These are phyloP conservation scores for Caenorhabditis parvicauda DNA, from an alignment of 2,888 invertebrate genomes.

Conservation along the genomic window DNA sequence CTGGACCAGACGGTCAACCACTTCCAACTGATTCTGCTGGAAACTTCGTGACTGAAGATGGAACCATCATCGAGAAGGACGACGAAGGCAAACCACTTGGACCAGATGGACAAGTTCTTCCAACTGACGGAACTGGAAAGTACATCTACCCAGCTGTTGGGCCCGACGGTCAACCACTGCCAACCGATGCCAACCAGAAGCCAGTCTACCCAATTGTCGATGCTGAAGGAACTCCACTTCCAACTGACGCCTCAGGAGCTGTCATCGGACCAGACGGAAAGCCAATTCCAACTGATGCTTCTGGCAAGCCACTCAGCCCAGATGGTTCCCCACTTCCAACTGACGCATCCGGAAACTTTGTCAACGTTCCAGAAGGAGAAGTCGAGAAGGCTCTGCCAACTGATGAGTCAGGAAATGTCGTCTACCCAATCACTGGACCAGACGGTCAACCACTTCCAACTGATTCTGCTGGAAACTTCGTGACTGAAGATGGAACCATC, in stretches of 20 bases:
- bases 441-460: constrained; percentile 29
- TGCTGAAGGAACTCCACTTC: constrained; percentile 17
- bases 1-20: constrained; percentile 16
- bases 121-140: constrained; percentile 33
- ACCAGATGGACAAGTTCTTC: constrained; percentile 11
- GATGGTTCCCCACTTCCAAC: constrained; percentile 29
- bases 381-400: constrained; percentile 12
- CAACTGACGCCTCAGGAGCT: constrained; percentile 22
- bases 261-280: constrained; percentile 23
- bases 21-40: constrained; percentile 21
- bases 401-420: constrained; percentile 18
- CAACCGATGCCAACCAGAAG: constrained; percentile 15
- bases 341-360: constrained; percentile 13
- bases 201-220: constrained; percentile 27
- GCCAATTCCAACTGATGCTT: constrained; percentile 23
- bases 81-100: constrained; percentile 25
- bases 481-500: constrained; percentile 20
- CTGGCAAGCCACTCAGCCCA: constrained; percentile 14
- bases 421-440: constrained; percentile 20
- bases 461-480: constrained; percentile 29
- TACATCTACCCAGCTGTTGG: constrained; percentile 23
- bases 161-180: constrained; percentile 36
- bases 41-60: constrained; percentile 13
- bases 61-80: constrained; percentile 15
- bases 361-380: constrained; percentile 11